phyloP scores from a whole-genome alignment of 2,888 invertebrate genomes.

The Pharmacophagus antenor region DNA sequence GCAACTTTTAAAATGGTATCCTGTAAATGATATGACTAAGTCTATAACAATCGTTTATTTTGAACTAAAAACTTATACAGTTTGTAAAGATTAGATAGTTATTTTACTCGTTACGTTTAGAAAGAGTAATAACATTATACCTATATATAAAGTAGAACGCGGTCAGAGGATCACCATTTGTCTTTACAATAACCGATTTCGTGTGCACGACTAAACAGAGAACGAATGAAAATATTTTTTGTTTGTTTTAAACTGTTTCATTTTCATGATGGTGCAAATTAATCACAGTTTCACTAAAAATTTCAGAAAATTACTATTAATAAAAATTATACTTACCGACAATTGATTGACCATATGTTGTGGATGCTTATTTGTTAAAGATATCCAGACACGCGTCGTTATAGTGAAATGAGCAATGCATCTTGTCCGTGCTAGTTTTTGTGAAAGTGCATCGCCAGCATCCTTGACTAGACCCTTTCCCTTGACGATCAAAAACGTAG shows the following conservation, averaged over 20 bases:
- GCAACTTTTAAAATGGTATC: constrained; percentile 18
- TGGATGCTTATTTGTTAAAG: constrained; percentile 10
- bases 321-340: constrained; percentile 8
- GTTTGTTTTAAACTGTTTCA: too few relatives aligned
- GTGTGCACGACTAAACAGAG: constrained; percentile 10
- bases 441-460: constrained; percentile 76
- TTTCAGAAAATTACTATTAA: too few relatives aligned
- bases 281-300: too few relatives aligned
- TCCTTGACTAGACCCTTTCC: constrained; percentile 75
- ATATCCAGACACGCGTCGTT: constrained; percentile 46
- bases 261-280: too few relatives aligned
- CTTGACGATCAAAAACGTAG: constrained; percentile 71
- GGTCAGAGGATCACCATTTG: constrained; percentile 2
- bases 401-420: constrained; percentile 65
- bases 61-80: neutral
- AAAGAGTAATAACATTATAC: too few relatives aligned
- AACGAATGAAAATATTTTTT: too few relatives aligned
- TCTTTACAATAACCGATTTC: constrained; percentile 21
- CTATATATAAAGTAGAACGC: constrained; percentile 14
- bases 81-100: neutral
- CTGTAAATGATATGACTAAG: neutral
- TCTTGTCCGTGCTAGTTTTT: constrained; percentile 63
- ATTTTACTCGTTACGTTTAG: neutral
- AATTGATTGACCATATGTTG: constrained; percentile 5
- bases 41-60: too few relatives aligned